These are phyloP conservation scores for Jacana jacana DNA, from an alignment of 2,113 vertebrate species.

Conservation along the genomic window DNA sequence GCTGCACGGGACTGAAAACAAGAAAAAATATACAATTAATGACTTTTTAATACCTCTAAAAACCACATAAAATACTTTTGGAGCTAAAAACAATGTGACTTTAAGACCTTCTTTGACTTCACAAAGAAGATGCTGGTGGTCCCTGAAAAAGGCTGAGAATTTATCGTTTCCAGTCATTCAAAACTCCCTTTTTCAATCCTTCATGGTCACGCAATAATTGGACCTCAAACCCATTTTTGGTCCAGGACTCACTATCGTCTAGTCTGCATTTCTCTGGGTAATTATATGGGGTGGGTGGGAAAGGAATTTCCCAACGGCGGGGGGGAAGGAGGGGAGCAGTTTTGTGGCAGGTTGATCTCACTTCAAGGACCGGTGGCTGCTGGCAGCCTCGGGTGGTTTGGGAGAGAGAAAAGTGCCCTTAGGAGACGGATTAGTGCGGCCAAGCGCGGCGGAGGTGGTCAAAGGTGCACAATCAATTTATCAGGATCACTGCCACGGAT, in stretches of 20 bases:
- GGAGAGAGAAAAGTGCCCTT: background rate
- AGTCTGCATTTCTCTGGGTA: background rate
- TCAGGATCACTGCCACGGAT: background rate
- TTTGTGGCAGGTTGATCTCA: background rate
- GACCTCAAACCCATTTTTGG: background rate
- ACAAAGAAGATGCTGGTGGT: background rate
- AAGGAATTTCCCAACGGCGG: background rate
- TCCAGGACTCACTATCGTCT: background rate
- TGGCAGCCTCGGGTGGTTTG: background rate
- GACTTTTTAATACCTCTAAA: background rate
- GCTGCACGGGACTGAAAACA: background rate
- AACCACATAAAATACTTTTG: background rate
- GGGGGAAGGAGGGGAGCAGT: background rate
- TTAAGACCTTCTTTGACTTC: background rate
- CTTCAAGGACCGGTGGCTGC: background rate
- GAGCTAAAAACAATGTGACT: background rate
- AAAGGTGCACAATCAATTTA: background rate
- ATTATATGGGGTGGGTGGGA: background rate
- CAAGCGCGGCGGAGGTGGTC: accelerated
- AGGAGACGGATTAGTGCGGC: background rate
- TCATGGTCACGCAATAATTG: background rate
- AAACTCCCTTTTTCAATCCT: background rate
- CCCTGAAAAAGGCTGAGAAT: background rate
- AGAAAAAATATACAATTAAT: background rate
- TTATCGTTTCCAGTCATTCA: background rate